Evolutionary conservation across 1,140 invertebrate species (phyloP), one percentile per base, ranked within the genome.

Genomic region (Aphelinus certus): DNA sequence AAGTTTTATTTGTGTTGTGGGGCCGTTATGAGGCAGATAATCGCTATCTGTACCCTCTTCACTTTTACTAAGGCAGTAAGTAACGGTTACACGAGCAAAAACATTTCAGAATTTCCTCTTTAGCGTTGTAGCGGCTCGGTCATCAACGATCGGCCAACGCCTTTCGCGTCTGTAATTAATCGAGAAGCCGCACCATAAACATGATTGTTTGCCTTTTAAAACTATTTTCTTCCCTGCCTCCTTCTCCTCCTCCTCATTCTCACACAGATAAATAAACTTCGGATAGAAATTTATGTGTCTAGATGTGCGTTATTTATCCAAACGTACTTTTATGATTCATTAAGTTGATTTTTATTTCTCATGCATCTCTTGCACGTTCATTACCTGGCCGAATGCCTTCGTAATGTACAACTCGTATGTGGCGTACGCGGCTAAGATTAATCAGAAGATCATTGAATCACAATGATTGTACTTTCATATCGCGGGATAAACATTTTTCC

Each of bases 141-240:
- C 73, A 75, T 75, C 66, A 75, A 69, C 60, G 66, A 75, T 75
- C 65, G 58, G 7, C 66, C 48, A 64, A 69, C 60, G 61, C 73
- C 73, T 75, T 53, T 57, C n/a, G 66, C 49, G 46, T 9, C 57
- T 75, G 66, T 58, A 75, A 75, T 75, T 73, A 73, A 75, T 69
- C n/a, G 58, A 46, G 6, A 48, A 55, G 66, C 61, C 66, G 45
- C 58, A 51, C 61, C 51, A 26, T 66, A 68, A 68, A 43, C 47
- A 69, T 68, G 65, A 75, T 69, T 62, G 60, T 69, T 75, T 69
- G 49, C 65, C 73, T 63, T 63, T 75, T 62, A 56, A 63, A 69
- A 63, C 51, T 64, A 69, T 69, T 64, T 68, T 69, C 57, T 26
- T 26, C 64, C 47, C 55, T 7, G 26, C 62, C 6, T 42, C 26